Conservation (phyloP, 2,797 vertebrate species). For the Acrossocheilus fasciatus region DNA sequence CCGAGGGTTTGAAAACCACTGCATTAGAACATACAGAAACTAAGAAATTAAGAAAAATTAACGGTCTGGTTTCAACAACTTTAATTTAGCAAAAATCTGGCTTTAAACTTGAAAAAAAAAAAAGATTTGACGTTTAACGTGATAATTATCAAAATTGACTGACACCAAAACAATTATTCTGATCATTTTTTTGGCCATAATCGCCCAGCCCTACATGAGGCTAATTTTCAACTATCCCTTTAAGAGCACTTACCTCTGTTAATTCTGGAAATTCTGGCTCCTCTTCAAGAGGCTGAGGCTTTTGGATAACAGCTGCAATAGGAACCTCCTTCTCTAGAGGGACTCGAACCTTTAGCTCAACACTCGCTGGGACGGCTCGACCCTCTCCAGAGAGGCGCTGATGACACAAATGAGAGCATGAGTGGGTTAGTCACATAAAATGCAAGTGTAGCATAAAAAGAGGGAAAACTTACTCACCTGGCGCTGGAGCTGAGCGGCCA, state of each 20-base stretch:
- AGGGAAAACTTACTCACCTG: constrained; percentile 78
- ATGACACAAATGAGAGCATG: neutral
- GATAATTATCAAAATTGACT: too few species aligned
- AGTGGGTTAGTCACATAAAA: neutral
- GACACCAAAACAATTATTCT: too few species aligned
- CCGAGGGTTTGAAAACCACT: neutral
- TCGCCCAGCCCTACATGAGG: neutral
- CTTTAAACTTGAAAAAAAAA: too few species aligned
- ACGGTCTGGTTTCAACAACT: too few species aligned
- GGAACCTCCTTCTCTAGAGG: constrained; percentile 96
- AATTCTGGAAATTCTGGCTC: constrained; percentile 92
- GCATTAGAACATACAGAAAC: neutral
- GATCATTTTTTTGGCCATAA: neutral
- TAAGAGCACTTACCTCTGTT: constrained; percentile 80
- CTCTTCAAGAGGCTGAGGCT: constrained; percentile 67
- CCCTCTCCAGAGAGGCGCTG: constrained; percentile 85
- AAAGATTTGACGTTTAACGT: too few species aligned
- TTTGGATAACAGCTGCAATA: constrained; percentile 76
- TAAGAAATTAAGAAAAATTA: too few species aligned
- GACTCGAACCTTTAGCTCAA: constrained; percentile 90
- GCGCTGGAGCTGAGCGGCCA: constrained; percentile 84
- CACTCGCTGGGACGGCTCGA: constrained; percentile 73
- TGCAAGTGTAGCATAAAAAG: neutral
- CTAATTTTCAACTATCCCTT: neutral
- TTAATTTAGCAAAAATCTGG: too few species aligned